Evolutionary conservation across 1,140 invertebrate genomes (phyloP).

Genomic region (Anastrepha obliqua): DNA sequence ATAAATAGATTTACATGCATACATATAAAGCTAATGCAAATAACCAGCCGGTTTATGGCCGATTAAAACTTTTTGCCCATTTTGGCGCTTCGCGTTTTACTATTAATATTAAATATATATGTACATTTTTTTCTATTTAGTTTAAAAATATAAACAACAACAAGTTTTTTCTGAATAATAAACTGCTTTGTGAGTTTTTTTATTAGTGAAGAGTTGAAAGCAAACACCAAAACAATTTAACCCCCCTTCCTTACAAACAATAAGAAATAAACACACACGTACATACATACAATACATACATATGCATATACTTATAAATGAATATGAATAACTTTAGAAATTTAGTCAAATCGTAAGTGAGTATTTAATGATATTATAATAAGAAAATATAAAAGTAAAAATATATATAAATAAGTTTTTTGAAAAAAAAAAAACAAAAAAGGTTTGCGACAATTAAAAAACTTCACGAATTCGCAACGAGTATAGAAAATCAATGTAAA

Average conservation of each 20-base stretch:
- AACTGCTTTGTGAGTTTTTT: constrained; percentile 39
- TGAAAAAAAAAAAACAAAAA: background rate
- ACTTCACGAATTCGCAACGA: constrained; percentile 11
- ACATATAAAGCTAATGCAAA: background rate
- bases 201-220: constrained; percentile 47
- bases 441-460: background rate
- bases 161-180: background rate
- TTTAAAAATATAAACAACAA: constrained; percentile 4
- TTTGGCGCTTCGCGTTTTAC: constrained; percentile 45
- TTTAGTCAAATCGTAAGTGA: background rate
- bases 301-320: background rate
- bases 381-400: background rate
- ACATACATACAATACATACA: background rate
- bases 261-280: too few relatives aligned
- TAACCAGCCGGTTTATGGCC: constrained; percentile 19
- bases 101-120: background rate
- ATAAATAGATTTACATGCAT: constrained; percentile 15
- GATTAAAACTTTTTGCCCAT: constrained; percentile 38
- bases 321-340: background rate
- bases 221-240: constrained; percentile 36
- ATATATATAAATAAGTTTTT: too few relatives aligned
- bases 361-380: background rate
- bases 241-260: background rate
- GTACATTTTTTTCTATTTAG: background rate
- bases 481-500: constrained; percentile 40